A percentile compares a stretch with the other conserved stretches of the same genome.
phyloP scores from a whole-genome alignment of 2,888 invertebrate species.

The Agonum fuliginosum region DNA sequence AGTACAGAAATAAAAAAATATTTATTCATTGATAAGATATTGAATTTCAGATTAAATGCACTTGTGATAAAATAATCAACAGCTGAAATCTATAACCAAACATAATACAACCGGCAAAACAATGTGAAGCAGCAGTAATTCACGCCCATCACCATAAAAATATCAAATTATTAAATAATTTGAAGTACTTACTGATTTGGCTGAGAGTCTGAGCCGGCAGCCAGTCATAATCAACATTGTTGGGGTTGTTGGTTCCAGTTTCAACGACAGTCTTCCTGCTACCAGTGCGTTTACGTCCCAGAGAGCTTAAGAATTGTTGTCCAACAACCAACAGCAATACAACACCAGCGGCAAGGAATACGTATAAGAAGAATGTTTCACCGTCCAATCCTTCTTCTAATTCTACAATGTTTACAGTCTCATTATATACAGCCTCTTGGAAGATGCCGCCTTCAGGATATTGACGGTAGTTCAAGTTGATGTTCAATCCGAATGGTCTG shows the following conservation, averaged over 20 bases:
- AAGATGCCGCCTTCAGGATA: constrained; percentile 77
- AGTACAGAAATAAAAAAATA: no score
- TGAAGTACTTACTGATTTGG: constrained; percentile 83
- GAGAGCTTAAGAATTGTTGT: constrained; percentile 90
- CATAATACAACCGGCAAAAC: no score
- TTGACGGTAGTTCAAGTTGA: constrained; percentile 94
- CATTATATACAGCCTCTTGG: constrained; percentile 97
- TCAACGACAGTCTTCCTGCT: constrained; percentile 81
- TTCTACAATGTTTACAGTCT: constrained; percentile 96
- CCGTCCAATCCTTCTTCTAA: constrained; percentile 97
- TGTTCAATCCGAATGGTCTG: constrained; percentile 95
- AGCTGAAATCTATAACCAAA: no score
- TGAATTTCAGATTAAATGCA: no score
- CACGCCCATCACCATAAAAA: no score
- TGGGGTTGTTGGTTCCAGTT: constrained; percentile 91
- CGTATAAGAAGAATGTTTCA: constrained; percentile 98
- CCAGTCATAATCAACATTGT: constrained; percentile 99
- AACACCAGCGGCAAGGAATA: constrained; percentile 93
- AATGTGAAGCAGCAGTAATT: no score
- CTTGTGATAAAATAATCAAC: no score
- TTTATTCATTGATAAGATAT: no score
- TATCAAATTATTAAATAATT: not conserved
- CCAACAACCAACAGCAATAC: constrained; percentile 91
- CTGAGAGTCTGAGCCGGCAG: constrained; percentile 93
- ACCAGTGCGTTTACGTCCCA: constrained; percentile 83